Evolutionary conservation across 2,113 vertebrate species (phyloP).

Genomic region (Loxodonta africana): DNA sequence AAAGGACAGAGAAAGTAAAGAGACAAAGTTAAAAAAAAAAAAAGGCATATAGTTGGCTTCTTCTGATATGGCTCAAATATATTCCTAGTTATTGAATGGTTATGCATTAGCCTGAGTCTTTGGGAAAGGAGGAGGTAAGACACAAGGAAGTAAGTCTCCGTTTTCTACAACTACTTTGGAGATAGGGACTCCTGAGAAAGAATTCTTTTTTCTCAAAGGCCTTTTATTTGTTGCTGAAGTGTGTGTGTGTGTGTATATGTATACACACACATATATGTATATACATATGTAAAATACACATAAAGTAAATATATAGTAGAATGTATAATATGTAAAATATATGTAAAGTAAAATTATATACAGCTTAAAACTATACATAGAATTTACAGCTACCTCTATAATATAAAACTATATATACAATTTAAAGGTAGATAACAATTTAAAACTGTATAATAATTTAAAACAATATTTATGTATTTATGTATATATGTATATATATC

Average conservation of each 20-base stretch:
- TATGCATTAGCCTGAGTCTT: background rate
- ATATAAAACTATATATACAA: too few relatives aligned
- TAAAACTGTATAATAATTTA: background rate
- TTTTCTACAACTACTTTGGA: background rate
- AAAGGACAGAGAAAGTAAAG: background rate
- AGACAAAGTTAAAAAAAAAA: constrained; percentile 18
- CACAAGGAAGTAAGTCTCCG: background rate
- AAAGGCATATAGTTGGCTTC: background rate
- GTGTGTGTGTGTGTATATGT: background rate
- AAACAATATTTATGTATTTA: too few relatives aligned
- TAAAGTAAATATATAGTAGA: too few relatives aligned
- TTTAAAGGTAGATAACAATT: background rate
- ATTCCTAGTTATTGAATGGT: accelerated
- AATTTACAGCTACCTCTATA: too few relatives aligned
- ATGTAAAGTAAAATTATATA: background rate
- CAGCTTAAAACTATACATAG: background rate
- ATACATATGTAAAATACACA: too few relatives aligned
- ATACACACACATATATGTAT: too few relatives aligned
- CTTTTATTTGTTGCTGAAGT: background rate
- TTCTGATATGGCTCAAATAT: background rate
- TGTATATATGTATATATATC: too few relatives aligned
- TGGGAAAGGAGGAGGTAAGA: background rate
- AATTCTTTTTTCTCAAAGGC: background rate
- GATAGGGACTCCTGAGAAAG: background rate
- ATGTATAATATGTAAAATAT: background rate